phyloP scores from a whole-genome alignment of 2,797 vertebrate genomes.

The Gymnopithys bicolor region DNA sequence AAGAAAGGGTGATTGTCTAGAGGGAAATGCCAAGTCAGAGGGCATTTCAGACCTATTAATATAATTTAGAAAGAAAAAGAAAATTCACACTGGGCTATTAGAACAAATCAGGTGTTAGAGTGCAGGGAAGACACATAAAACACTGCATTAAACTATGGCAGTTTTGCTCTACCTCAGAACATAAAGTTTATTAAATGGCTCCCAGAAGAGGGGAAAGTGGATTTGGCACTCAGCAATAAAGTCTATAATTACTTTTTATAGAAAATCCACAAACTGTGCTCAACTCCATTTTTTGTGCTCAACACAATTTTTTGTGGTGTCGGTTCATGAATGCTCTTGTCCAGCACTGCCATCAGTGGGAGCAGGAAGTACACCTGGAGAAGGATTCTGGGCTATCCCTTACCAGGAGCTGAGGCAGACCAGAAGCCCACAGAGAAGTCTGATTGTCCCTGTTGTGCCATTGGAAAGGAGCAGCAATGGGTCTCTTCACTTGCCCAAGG shows the following conservation, averaged over 20 bases:
- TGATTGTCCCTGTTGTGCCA: background rate
- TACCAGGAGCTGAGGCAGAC: background rate
- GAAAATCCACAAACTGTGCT: background rate
- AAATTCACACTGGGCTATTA: background rate
- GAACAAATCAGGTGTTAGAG: constrained; percentile 13
- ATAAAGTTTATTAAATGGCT: constrained; percentile 45
- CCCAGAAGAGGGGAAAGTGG: constrained; percentile 42
- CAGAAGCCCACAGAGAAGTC: background rate
- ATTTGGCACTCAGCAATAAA: constrained; percentile 12
- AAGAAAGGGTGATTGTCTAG: background rate
- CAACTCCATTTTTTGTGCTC: background rate
- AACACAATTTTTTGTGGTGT: background rate
- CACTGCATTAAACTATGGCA: background rate
- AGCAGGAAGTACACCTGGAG: rapidly evolving
- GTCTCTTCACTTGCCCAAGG: background rate
- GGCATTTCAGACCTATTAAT: background rate
- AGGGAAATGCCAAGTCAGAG: background rate
- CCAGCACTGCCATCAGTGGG: rapidly evolving
- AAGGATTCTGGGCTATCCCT: background rate
- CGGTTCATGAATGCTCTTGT: background rate
- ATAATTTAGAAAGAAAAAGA: constrained; percentile 5
- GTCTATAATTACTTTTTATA: constrained; percentile 38
- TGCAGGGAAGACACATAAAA: constrained; percentile 8
- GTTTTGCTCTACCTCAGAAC: constrained; percentile 38
- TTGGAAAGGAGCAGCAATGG: background rate